These are phyloP conservation scores for Forbesichthys agassizii DNA, from an alignment of 2,113 vertebrate genomes.

Conservation along the genomic window DNA sequence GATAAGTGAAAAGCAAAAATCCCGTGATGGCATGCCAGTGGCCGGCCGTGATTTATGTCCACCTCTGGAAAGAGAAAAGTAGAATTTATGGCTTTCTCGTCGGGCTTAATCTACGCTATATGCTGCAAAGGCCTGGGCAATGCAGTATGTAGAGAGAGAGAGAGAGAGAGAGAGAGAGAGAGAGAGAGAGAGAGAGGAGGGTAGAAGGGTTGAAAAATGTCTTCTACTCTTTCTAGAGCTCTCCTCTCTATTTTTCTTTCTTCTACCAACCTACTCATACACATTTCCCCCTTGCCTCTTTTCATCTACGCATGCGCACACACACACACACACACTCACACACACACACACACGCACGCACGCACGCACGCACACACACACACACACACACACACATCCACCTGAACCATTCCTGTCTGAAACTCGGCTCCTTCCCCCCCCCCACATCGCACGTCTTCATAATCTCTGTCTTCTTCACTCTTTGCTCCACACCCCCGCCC, in stretches of 20 bases:
- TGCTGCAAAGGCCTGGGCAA: slow-evolving; percentile 60
- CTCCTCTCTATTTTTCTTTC: slow-evolving; percentile 40
- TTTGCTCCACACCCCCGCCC: slow-evolving; percentile 64
- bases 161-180: slow-evolving; percentile 7
- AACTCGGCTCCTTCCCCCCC: slow-evolving; percentile 59
- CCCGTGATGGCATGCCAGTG: slow-evolving; percentile 60
- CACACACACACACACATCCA: slow-evolving; percentile 15
- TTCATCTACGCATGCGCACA: slow-evolving; percentile 40
- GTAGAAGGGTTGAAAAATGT: slow-evolving; percentile 49
- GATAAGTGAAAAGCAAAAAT: slow-evolving; percentile 78
- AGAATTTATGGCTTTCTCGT: slow-evolving; percentile 74
- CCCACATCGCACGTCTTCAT: slow-evolving; percentile 56
- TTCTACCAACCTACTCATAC: slow-evolving; percentile 64
- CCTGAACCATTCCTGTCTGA: not conserved
- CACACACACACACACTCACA: slow-evolving; percentile 35
- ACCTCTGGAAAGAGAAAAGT: slow-evolving; percentile 71
- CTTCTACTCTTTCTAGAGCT: slow-evolving; percentile 57
- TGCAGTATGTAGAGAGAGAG: slow-evolving; percentile 55
- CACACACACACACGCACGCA: no score
- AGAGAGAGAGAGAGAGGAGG: slow-evolving; percentile 6
- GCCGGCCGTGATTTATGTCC: slow-evolving; percentile 75
- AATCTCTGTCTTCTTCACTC: slow-evolving; percentile 52
- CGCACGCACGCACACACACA: not conserved
- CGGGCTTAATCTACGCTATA: slow-evolving; percentile 66
- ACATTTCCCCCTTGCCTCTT: slow-evolving; percentile 65